Evolutionary conservation across 2,797 vertebrate species (phyloP).

Genomic region (Margarornis squamiger): DNA sequence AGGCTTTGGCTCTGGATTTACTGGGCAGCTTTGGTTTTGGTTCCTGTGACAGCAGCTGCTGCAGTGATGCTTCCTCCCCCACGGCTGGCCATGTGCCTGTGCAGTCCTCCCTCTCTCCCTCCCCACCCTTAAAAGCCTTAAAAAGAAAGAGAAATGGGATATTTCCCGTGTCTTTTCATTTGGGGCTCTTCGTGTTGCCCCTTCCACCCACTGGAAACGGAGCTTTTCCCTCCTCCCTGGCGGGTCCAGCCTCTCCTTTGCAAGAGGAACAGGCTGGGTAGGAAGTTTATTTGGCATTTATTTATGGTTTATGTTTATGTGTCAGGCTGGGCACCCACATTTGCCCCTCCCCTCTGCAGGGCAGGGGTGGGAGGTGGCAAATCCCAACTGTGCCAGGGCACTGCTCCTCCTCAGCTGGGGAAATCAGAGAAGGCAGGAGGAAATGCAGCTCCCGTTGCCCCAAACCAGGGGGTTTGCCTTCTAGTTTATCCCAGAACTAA

Average conservation of each 20-base stretch:
- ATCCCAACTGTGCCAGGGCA: fast-evolving
- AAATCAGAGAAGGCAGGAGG: background rate
- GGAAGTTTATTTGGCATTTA: background rate
- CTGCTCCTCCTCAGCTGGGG: background rate
- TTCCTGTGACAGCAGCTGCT: background rate
- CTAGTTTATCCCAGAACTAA: fast-evolving
- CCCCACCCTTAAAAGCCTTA: background rate
- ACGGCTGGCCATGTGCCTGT: fast-evolving
- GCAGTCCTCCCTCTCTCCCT: background rate
- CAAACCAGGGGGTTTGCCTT: background rate
- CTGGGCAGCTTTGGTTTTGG: background rate
- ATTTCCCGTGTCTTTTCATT: background rate
- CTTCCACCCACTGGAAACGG: background rate
- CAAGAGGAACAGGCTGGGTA: background rate
- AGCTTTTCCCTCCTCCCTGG: background rate
- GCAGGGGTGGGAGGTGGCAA: background rate
- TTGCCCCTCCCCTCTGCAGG: background rate
- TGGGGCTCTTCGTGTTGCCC: too few species aligned
- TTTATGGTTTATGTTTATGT: background rate
- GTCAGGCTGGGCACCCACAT: fast-evolving
- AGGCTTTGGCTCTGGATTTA: background rate
- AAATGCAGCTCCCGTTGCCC: background rate
- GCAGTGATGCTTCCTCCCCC: background rate
- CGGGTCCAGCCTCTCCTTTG: background rate
- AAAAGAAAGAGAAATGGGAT: background rate